Percentiles rank a stretch among this genome's conserved stretches.
Evolutionary conservation across 2,888 invertebrate genomes (phyloP).

Genomic region (Alitta virens): DNA sequence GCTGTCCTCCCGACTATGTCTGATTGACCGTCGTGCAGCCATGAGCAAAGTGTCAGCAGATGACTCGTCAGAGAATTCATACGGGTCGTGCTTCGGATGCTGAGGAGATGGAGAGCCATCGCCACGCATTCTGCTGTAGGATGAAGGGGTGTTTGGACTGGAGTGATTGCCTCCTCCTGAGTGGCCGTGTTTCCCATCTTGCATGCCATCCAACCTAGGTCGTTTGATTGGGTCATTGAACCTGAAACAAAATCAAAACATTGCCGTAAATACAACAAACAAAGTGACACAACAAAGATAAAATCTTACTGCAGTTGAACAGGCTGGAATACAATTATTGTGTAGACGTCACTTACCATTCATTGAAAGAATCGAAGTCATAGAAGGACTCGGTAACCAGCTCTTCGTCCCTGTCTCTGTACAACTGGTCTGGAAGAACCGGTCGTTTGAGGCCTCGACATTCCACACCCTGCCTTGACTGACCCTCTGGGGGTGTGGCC

Average conservation of each 20-base stretch:
- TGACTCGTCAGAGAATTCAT: conserved; percentile 70
- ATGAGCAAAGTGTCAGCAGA: conserved; percentile 41
- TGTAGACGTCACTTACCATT: conserved; percentile 68
- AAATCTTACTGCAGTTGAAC: too few species aligned
- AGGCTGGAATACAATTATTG: too few species aligned
- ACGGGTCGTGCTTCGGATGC: conserved; percentile 63
- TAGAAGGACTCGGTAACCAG: conserved; percentile 65
- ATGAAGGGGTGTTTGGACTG: too few species aligned
- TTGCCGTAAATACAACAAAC: too few species aligned
- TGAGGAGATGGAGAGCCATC: conserved; percentile 58
- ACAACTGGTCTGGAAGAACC: conserved; percentile 69
- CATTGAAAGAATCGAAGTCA: conserved; percentile 81
- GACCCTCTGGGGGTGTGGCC: too few species aligned
- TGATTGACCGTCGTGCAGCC: conserved; percentile 29
- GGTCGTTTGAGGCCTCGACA: conserved; percentile 67
- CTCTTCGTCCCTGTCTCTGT: conserved; percentile 79
- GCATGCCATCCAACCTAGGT: conserved; percentile 58
- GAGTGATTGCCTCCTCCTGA: too few species aligned
- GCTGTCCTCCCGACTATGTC: conserved; percentile 43
- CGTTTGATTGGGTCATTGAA: conserved; percentile 83
- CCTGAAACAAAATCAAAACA: conserved; percentile 60
- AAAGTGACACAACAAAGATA: too few species aligned
- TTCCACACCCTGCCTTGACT: background rate
- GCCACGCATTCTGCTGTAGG: background rate
- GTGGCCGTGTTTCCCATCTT: background rate